Evolutionary conservation across 1,140 invertebrate genomes (phyloP), one percentile per base, ranked within the genome.

Genomic region (Drosophila truncata): DNA sequence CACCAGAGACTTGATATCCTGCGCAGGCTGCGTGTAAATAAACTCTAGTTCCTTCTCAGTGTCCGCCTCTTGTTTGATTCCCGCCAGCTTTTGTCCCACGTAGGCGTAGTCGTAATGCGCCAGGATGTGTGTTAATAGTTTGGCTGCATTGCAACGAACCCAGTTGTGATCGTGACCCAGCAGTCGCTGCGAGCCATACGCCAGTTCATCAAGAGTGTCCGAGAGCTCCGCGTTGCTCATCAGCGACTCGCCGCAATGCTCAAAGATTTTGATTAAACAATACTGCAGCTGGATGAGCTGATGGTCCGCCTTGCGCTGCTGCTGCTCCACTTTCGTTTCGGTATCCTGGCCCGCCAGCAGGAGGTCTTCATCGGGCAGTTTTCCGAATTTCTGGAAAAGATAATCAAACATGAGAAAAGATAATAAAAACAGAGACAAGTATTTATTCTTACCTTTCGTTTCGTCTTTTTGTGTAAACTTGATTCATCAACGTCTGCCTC

Each of bases 81-180:
- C 81, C 1, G 74, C 39, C 52, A 90, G 10, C 31, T 78, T 65
- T 50, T 94, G 85, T 3, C 93, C 93, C 20, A 93, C 91, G 46
- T 94, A 91, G 20, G 94, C 88, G 60, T 93, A 90, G 73, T 96
- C 94, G 63, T 96, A 94, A 1, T 94, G 83, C 6, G 94, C 93
- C 37, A 98, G 93, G 49, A 98, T 93, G 25, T 95, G 94, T 4
- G 96, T 96, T 25, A 98, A 92, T 41, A 98, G 94, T 90, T 97
- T 96, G 3, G 95, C 94, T 14, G 97, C 94, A 59, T 94, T 94
- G 47, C 97, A 93, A 59, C 97, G 94, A 4, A 98, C 96, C 96
- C 93, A 82, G 94, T 93, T 78, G 95, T 94, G 93, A 93, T 94
- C 94, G 77, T 95, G 94, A 0, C 91, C 94, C 16, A 95, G 94